Evolutionary conservation across 1,140 invertebrate genomes (phyloP), one percentile per base, ranked within the genome.

Genomic region (Danaus melanippus): DNA sequence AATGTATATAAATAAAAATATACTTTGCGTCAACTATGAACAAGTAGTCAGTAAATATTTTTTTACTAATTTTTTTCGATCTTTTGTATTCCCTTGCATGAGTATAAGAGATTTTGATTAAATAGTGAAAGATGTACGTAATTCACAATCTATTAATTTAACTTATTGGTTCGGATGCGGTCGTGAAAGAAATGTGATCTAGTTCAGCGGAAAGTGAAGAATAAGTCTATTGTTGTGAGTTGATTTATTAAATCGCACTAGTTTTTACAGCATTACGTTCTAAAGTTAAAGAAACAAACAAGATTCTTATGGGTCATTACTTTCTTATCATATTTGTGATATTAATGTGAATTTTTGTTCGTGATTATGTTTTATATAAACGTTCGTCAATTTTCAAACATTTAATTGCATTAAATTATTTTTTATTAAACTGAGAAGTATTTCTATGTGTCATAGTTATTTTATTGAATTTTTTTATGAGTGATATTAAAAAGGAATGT

Each of bases 71-170:
- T 32, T 32, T 32, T 32, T 32, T 32, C 4, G 6, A 32, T 32
- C 7, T 32, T 32, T 7, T 32, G 21, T 32, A 32, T 32, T 32
- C 6, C 21, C 21, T 32, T 7, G 21, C 4, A 32, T 32, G 21
- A 32, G 50, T 32, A 40, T 53, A 45, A 49, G 42, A 46, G 46
- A 67, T 66, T 66, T 69, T 58, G 62, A 56, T 57, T 50, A 63
- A 70, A 76, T 78, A 67, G 75, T 79, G 71, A 76, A 82, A 80
- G 71, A 79, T 80, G 76, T 54, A 74, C 70, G 66, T 68, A 74
- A 73, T 74, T 79, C 68, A 66, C 58, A 53, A 64, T 68, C 58
- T 76, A 64, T 76, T 69, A 62, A 64, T 76, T 67, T 73, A 74
- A 56, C 61, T 69, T 69, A 65, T 72, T 63, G 21, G 65, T 69